A percentile compares a stretch with the other conserved stretches of the same genome.
Conservation (phyloP, 1,140 invertebrate species). For the Saxidomus purpurata region DNA sequence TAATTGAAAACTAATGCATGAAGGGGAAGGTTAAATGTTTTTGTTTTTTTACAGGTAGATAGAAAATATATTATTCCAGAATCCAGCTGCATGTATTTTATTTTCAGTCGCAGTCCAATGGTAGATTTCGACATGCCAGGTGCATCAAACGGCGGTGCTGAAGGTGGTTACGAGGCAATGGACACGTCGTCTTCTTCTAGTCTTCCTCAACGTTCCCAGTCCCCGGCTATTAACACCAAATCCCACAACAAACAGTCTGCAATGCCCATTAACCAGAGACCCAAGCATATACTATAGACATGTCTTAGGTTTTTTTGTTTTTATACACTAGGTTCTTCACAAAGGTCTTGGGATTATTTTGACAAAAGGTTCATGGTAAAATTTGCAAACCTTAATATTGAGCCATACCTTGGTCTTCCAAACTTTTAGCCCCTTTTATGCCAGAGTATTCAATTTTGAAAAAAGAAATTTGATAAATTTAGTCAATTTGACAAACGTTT, state of each 20-base stretch:
- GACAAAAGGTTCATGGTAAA: no score
- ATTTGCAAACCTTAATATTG: no score
- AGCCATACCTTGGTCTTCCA: no score
- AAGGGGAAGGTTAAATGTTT: no score
- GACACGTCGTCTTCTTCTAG: slow-evolving; percentile 75
- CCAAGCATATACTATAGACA: slow-evolving; percentile 76
- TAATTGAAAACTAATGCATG: no score
- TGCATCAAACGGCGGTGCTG: slow-evolving; percentile 67
- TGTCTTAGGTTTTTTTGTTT: background rate
- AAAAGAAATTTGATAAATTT: no score
- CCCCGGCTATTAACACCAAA: slow-evolving; percentile 81
- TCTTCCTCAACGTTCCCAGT: slow-evolving; percentile 77
- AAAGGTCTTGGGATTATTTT: background rate
- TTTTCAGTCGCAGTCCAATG: slow-evolving; percentile 74
- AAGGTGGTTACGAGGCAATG: slow-evolving; percentile 79
- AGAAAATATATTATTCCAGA: background rate
- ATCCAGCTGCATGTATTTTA: background rate
- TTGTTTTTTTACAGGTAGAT: no score
- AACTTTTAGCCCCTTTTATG: no score
- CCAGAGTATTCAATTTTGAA: no score
- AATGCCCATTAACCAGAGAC: slow-evolving; percentile 55
- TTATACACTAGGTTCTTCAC: slow-evolving; percentile 1
- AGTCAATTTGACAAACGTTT: no score
- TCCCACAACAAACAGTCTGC: slow-evolving; percentile 67
- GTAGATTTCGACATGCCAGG: slow-evolving; percentile 74